These are phyloP conservation scores for Spinus pinus DNA, from an alignment of 2,797 vertebrate genomes.

Conservation along the genomic window DNA sequence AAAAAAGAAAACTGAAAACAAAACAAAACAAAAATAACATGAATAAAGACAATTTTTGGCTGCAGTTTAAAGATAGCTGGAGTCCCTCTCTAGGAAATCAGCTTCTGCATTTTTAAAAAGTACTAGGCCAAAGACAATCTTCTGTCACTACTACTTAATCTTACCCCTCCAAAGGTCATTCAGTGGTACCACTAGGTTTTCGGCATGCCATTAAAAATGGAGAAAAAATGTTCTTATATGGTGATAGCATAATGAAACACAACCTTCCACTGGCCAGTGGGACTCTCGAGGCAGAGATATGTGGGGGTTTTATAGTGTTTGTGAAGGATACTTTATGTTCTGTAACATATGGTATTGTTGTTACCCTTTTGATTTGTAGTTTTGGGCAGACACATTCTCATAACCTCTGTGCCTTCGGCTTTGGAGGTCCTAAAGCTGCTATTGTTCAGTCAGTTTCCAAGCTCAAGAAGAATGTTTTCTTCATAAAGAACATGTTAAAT, in stretches of 20 bases:
- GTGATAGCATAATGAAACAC: slow-evolving; percentile 55
- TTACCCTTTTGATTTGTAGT: slow-evolving; percentile 84
- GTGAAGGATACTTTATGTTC: slow-evolving; percentile 65
- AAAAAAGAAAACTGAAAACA: too few relatives aligned
- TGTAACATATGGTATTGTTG: slow-evolving; percentile 83
- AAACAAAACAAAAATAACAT: not conserved
- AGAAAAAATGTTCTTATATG: slow-evolving; percentile 60
- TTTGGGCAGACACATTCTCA: slow-evolving; percentile 80
- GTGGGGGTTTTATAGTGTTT: slow-evolving; percentile 58
- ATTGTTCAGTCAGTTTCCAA: slow-evolving; percentile 66
- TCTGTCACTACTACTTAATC: slow-evolving; percentile 51
- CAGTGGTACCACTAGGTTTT: slow-evolving; percentile 4
- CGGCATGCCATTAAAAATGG: not conserved
- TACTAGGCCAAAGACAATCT: slow-evolving; percentile 29
- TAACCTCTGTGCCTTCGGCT: slow-evolving; percentile 83
- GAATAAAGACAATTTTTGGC: not conserved
- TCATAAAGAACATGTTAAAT: slow-evolving; percentile 67
- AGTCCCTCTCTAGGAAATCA: not conserved
- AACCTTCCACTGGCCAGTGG: slow-evolving; percentile 45
- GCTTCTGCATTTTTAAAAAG: slow-evolving; percentile 27
- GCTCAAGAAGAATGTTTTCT: slow-evolving; percentile 63
- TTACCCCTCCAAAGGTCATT: slow-evolving; percentile 17
- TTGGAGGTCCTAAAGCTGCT: slow-evolving; percentile 77
- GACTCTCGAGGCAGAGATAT: slow-evolving; percentile 41
- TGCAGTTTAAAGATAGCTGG: slow-evolving; percentile 12